These are phyloP conservation scores for Xiphorhynchus elegans DNA, from an alignment of 2,113 vertebrate genomes.

Conservation along the genomic window DNA sequence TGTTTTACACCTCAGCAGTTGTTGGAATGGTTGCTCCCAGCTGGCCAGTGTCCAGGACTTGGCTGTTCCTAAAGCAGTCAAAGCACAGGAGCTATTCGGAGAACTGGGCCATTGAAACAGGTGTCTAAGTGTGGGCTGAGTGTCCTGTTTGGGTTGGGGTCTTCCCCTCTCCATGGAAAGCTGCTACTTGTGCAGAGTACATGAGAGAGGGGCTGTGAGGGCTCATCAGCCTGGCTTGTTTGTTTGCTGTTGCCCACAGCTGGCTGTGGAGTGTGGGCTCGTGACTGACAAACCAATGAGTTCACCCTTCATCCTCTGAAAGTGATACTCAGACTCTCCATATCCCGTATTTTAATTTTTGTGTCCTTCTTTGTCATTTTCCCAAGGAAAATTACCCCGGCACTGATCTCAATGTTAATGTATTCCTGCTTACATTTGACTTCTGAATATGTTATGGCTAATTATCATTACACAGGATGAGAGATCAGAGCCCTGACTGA, in stretches of 20 bases:
- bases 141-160: background rate
- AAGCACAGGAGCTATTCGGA: background rate
- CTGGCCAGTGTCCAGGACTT: background rate
- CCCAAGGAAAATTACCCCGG: constrained; percentile 76
- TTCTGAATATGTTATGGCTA: constrained; percentile 96
- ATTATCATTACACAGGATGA: constrained; percentile 90
- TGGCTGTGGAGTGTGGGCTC: constrained; percentile 32
- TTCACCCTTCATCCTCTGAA: constrained; percentile 31
- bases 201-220: constrained; percentile 8
- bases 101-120: rapidly evolving
- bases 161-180: rapidly evolving
- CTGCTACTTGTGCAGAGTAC: constrained; percentile 7
- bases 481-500: constrained; percentile 84
- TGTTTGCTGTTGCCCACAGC: constrained; percentile 25
- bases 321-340: constrained; percentile 18
- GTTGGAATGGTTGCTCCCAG: background rate
- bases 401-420: constrained; percentile 89
- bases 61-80: background rate
- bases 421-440: constrained; percentile 94
- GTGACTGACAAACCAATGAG: constrained; percentile 45
- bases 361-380: constrained; percentile 87
- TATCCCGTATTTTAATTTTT: constrained; percentile 27
- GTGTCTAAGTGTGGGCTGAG: rapidly evolving
- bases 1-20: background rate
- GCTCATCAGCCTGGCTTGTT: constrained; percentile 48